Conservation (phyloP, 2,888 invertebrate genomes). For the Scaptomyza flava region DNA sequence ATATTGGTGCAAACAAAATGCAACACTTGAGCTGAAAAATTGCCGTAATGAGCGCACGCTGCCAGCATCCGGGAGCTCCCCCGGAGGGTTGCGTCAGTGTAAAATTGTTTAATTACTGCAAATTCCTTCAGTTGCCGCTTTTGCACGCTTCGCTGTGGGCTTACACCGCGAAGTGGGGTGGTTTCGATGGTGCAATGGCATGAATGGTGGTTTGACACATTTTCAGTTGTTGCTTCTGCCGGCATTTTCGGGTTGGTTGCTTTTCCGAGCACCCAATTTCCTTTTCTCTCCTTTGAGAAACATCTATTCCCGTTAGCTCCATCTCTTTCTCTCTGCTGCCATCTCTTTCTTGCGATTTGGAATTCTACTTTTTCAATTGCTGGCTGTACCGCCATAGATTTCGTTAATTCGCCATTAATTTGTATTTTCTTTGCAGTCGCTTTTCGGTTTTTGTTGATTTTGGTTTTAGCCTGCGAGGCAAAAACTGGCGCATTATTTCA, state of each 20-base stretch:
- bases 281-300: constrained; percentile 5
- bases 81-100: constrained; percentile 60
- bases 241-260: constrained; percentile 72
- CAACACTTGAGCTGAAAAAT: constrained; percentile 80
- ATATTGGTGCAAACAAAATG: constrained; percentile 80
- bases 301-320: neutral
- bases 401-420: constrained; percentile 79
- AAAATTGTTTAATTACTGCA: constrained; percentile 78
- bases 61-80: constrained; percentile 44
- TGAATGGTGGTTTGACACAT: constrained; percentile 71
- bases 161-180: neutral
- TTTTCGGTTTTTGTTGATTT: constrained; percentile 57
- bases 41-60: constrained; percentile 74
- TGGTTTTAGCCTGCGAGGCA: constrained; percentile 55
- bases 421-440: constrained; percentile 75
- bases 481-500: constrained; percentile 73
- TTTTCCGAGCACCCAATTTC: constrained; percentile 30
- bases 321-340: neutral
- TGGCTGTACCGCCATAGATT: constrained; percentile 58
- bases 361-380: constrained; percentile 23
- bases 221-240: constrained; percentile 67
- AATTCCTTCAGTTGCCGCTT: constrained; percentile 70
- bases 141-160: constrained; percentile 64
- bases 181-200: constrained; percentile 29
- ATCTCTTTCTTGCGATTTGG: constrained; percentile 29